phyloP scores from a whole-genome alignment of 2,888 invertebrate genomes.

The Hecatera dysodea region DNA sequence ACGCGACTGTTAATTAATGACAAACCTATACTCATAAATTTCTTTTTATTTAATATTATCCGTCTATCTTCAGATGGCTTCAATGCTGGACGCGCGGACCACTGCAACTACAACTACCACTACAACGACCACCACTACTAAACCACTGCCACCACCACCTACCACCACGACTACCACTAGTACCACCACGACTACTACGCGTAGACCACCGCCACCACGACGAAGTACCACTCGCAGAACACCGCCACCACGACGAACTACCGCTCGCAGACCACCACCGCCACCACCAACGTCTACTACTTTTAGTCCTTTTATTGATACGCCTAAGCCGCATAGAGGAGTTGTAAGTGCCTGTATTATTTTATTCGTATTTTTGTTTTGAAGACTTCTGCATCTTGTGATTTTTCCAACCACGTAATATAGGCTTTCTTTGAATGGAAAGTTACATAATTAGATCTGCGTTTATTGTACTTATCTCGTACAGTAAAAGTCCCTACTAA shows the following conservation, averaged over 20 bases:
- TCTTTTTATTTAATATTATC: neutral
- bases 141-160: slow-evolving; percentile 6
- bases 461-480: too few relatives aligned
- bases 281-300: neutral
- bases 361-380: too few relatives aligned
- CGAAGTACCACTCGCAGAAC: neutral
- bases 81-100: slow-evolving; percentile 27
- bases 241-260: neutral
- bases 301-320: neutral
- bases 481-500: too few relatives aligned
- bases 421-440: too few relatives aligned
- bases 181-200: slow-evolving; percentile 19
- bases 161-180: slow-evolving; percentile 4
- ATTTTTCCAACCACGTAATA: too few relatives aligned
- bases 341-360: neutral
- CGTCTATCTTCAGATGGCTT: slow-evolving; percentile 38
- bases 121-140: slow-evolving; percentile 14
- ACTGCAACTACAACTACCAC: neutral
- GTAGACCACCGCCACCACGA: neutral
- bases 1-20: too few relatives aligned
- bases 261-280: neutral
- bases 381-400: too few relatives aligned
- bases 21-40: too few relatives aligned
- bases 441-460: too few relatives aligned
- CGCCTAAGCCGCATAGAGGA: neutral